These are phyloP conservation scores for Liposcelis brunnea DNA, from an alignment of 2,888 invertebrate species.

Conservation along the genomic window DNA sequence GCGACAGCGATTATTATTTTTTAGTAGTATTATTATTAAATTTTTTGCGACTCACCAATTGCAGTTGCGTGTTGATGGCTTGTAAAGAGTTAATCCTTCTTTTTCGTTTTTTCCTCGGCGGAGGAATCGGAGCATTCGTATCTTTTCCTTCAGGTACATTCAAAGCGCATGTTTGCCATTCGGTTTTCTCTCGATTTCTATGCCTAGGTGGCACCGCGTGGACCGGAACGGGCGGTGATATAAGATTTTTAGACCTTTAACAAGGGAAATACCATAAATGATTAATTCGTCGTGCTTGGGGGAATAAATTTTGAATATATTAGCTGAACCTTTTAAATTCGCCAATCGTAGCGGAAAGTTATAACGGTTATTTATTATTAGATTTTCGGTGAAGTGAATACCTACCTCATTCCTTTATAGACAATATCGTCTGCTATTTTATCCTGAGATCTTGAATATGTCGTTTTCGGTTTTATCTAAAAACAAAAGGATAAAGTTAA, in stretches of 20 bases:
- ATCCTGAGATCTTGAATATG: not conserved
- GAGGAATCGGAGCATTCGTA: constrained; percentile 24
- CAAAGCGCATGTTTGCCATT: not conserved
- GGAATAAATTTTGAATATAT: no score
- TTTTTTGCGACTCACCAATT: not conserved
- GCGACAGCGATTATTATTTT: no score
- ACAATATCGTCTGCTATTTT: constrained; percentile 4
- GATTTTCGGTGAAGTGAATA: no score
- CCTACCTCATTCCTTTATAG: constrained; percentile 1
- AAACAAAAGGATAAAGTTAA: not conserved
- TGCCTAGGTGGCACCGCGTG: not conserved
- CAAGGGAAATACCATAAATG: no score
- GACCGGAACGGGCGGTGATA: not conserved
- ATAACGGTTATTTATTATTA: no score
- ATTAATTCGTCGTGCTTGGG: no score
- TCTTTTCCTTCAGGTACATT: not conserved
- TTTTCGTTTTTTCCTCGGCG: constrained; percentile 22
- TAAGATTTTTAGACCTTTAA: not conserved
- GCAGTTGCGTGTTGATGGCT: constrained; percentile 3
- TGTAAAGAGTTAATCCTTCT: constrained; percentile 2
- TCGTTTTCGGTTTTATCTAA: constrained; percentile 6
- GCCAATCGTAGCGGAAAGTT: no score
- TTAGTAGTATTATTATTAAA: no score
- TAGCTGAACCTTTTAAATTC: no score
- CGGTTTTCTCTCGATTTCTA: not conserved